These are phyloP conservation scores for Caenorhabditis sp. DNA, from an alignment of 2,888 invertebrate genomes.

Conservation along the genomic window DNA sequence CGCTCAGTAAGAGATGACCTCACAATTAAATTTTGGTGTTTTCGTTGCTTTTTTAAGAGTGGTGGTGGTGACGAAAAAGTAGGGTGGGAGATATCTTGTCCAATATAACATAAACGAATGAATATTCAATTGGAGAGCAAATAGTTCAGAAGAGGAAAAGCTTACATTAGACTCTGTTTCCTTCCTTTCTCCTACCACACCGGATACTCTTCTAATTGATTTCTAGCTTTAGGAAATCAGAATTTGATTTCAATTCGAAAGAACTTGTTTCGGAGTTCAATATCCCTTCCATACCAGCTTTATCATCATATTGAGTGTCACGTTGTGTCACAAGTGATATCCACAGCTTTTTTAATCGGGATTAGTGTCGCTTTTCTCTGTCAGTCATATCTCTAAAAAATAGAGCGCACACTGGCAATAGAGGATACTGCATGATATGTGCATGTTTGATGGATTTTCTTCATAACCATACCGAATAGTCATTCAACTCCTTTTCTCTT, in stretches of 20 bases:
- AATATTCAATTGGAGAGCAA: slow-evolving; percentile 65
- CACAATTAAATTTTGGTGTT: neutral
- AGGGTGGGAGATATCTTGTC: slow-evolving; percentile 26
- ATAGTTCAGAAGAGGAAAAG: slow-evolving; percentile 56
- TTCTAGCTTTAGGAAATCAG: slow-evolving; percentile 28
- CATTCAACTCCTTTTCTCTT: slow-evolving; percentile 60
- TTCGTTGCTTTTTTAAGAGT: neutral
- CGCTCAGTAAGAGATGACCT: neutral
- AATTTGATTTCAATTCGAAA: neutral
- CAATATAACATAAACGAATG: slow-evolving; percentile 55
- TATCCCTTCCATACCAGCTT: neutral
- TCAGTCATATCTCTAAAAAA: neutral
- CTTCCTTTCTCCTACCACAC: slow-evolving; percentile 21
- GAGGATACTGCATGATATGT: slow-evolving; percentile 46
- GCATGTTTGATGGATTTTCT: slow-evolving; percentile 60
- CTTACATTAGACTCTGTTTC: slow-evolving; percentile 50
- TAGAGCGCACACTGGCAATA: neutral
- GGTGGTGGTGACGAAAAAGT: neutral
- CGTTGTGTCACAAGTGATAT: slow-evolving; percentile 24
- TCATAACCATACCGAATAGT: slow-evolving; percentile 62
- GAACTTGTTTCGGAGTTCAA: neutral
- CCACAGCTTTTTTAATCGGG: slow-evolving; percentile 32
- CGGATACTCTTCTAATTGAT: slow-evolving; percentile 56
- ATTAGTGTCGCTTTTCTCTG: slow-evolving; percentile 8
- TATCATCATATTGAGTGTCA: slow-evolving; percentile 1